A percentile compares a stretch with the other conserved stretches of the same genome.
These are phyloP conservation scores for Muscidifurax raptorellus DNA, from an alignment of 1,140 invertebrate genomes.

Conservation along the genomic window DNA sequence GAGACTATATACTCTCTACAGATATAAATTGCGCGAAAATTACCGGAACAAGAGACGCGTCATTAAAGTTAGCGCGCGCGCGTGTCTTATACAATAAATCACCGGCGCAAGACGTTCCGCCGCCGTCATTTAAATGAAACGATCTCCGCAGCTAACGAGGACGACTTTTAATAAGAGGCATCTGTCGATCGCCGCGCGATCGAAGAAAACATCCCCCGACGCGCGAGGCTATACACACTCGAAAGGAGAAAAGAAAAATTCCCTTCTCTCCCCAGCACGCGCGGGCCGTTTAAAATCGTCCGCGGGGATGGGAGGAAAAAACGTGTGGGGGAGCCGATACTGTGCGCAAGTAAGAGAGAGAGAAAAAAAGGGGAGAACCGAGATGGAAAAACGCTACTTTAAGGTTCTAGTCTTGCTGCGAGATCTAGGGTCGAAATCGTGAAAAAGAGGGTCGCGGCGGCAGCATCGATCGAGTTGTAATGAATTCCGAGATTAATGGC, in stretches of 20 bases:
- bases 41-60: conserved; percentile 60
- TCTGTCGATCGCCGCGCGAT: conserved; percentile 55
- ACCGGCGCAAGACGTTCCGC: conserved; percentile 30
- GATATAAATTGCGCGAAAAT: conserved; percentile 60
- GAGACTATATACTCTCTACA: too few relatives aligned
- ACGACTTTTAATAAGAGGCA: conserved; percentile 65
- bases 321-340: not conserved
- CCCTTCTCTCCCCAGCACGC: conserved; percentile 27
- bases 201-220: conserved; percentile 25
- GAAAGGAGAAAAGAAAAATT: conserved; percentile 39
- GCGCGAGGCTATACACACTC: not conserved
- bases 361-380: conserved; percentile 15
- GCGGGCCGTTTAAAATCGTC: conserved; percentile 31
- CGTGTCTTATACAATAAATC: conserved; percentile 53
- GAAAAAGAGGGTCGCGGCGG: conserved; percentile 50
- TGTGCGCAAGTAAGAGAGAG: not conserved
- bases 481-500: conserved; percentile 68
- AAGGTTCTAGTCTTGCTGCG: conserved; percentile 6
- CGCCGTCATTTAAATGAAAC: conserved; percentile 66
- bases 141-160: conserved; percentile 59
- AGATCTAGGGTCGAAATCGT: conserved; percentile 48
- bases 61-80: conserved; percentile 58
- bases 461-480: conserved; percentile 60
- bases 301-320: conserved; percentile 16
- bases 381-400: conserved; percentile 46